Evolutionary conservation across 2,113 vertebrate species (phyloP).

Genomic region (western clawed frog (Xenopus tropicalis)): DNA sequence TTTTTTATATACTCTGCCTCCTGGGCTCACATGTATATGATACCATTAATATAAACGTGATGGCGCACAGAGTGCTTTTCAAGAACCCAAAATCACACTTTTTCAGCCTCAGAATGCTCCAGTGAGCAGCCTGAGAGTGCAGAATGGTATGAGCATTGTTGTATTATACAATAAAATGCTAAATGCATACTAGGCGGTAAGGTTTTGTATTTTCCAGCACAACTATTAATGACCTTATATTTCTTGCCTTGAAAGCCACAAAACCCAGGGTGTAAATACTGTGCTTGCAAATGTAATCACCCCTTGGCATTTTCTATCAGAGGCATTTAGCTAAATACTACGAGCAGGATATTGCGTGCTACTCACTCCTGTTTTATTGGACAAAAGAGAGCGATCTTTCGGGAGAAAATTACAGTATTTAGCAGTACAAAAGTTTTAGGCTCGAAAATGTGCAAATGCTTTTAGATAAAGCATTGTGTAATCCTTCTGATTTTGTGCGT

Average conservation of each 20-base stretch:
- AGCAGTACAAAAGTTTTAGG: slow-evolving; percentile 63
- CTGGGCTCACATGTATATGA: too few species aligned
- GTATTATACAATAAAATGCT: too few species aligned
- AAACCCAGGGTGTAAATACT: background rate
- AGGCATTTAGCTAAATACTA: slow-evolving; percentile 7
- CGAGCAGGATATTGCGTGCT: slow-evolving; percentile 44
- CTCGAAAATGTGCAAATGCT: slow-evolving; percentile 64
- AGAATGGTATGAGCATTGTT: too few species aligned
- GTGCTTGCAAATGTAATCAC: background rate
- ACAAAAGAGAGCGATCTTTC: slow-evolving; percentile 58
- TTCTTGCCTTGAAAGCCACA: background rate
- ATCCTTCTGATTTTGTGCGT: slow-evolving; percentile 58
- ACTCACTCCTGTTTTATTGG: slow-evolving; percentile 55
- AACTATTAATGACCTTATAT: background rate
- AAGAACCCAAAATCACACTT: too few species aligned
- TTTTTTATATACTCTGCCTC: too few species aligned
- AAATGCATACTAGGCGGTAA: too few species aligned
- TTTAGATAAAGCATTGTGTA: slow-evolving; percentile 62
- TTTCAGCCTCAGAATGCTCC: too few species aligned
- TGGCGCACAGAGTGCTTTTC: too few species aligned
- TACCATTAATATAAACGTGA: too few species aligned
- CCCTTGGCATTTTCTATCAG: background rate
- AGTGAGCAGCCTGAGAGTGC: too few species aligned
- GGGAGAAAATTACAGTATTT: slow-evolving; percentile 63
- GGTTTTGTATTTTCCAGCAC: background rate